Evolutionary conservation across 2,888 invertebrate species (phyloP).

Genomic region (Notodonta dromedarius): DNA sequence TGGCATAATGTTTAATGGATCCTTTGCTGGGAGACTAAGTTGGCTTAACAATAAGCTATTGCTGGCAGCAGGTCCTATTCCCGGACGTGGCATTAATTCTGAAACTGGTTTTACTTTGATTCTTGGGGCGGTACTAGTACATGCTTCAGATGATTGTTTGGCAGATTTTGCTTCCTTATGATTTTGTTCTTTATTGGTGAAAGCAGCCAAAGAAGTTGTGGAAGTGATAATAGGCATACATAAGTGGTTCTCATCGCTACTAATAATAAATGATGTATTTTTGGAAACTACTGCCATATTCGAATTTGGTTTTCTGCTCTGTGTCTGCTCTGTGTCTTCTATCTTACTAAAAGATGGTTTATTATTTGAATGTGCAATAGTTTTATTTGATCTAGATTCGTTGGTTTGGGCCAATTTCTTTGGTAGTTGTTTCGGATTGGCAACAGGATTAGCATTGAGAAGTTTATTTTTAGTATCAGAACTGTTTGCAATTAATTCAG

Average conservation of each 20-base stretch:
- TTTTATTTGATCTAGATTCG: constrained; percentile 21
- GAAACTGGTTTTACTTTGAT: constrained; percentile 74
- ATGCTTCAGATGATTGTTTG: neutral
- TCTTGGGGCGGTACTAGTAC: constrained; percentile 43
- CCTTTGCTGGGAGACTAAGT: constrained; percentile 11
- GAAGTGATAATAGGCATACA: constrained; percentile 67
- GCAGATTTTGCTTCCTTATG: constrained; percentile 8
- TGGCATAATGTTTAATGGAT: constrained; percentile 13
- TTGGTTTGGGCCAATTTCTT: constrained; percentile 37
- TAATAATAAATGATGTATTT: constrained; percentile 4
- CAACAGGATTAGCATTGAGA: constrained; percentile 64
- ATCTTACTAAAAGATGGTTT: neutral
- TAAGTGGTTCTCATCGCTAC: constrained; percentile 21
- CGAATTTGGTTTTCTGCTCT: neutral
- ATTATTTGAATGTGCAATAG: neutral
- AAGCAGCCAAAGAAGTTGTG: constrained; percentile 59
- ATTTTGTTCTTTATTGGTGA: constrained; percentile 17
- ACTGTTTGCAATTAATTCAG: constrained; percentile 8
- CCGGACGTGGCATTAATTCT: constrained; percentile 64
- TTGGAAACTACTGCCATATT: neutral
- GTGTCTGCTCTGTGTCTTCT: neutral
- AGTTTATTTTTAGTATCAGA: constrained; percentile 37
- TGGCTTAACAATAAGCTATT: constrained; percentile 11
- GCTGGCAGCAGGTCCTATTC: constrained; percentile 10
- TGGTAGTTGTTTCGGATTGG: constrained; percentile 71